Evolutionary conservation across 2,113 vertebrate species (phyloP).

Genomic region (Halcyon malimbica): DNA sequence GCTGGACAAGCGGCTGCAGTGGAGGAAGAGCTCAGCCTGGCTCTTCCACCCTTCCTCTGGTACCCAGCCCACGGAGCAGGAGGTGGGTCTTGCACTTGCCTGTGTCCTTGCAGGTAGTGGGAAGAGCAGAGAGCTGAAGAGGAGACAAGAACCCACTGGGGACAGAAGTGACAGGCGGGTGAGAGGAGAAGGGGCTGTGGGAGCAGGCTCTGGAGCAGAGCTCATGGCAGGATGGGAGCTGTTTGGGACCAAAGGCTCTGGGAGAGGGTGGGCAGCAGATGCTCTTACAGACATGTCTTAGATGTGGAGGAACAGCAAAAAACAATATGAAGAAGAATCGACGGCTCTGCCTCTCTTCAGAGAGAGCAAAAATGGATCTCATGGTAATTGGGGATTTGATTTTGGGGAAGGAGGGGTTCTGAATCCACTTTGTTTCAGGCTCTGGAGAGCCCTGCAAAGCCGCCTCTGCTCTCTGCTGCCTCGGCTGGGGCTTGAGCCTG

Average conservation of each 20-base stretch:
- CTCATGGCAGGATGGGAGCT: not conserved
- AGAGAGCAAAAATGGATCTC: not conserved
- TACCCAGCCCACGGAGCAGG: not conserved
- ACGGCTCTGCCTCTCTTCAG: not conserved
- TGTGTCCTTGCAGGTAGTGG: not conserved
- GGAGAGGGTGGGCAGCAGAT: not conserved
- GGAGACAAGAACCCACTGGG: not conserved
- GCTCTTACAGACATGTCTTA: not conserved
- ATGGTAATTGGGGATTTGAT: not conserved
- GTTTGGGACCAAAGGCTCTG: not conserved
- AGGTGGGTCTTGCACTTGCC: not conserved
- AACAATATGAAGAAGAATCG: accelerated
- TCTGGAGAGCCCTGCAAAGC: not conserved
- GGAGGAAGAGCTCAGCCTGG: not conserved
- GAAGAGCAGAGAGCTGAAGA: not conserved
- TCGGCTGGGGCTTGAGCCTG: not conserved
- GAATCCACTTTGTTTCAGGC: not conserved
- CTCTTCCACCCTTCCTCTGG: not conserved
- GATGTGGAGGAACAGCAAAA: not conserved
- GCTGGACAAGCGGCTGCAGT: not conserved
- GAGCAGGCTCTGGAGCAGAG: not conserved
- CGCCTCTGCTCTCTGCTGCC: not conserved
- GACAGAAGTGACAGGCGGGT: not conserved
- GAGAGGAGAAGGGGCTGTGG: not conserved
- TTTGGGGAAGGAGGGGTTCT: not conserved